Evolutionary conservation across 1,140 invertebrate genomes (phyloP).

Genomic region (Drosophila jambulina): DNA sequence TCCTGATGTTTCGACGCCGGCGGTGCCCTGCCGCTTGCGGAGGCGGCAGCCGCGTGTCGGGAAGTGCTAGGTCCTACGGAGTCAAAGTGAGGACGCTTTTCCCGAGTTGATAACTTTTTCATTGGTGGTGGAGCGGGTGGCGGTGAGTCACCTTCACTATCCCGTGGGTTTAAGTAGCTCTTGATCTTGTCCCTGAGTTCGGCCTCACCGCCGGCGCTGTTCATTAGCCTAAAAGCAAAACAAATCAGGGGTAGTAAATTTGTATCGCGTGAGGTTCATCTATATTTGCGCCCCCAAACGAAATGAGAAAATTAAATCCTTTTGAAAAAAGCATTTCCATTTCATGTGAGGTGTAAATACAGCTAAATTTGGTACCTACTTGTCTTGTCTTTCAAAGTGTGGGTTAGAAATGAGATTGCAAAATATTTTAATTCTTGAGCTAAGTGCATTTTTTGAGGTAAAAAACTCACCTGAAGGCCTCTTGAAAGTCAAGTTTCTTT

Average conservation of each 20-base stretch:
- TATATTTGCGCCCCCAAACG: not conserved
- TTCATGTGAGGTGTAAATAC: constrained; percentile 8
- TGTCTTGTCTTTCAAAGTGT: constrained; percentile 35
- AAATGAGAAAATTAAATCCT: not conserved
- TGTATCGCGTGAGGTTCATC: not conserved
- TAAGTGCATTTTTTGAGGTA: not conserved
- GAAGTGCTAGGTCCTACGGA: constrained; percentile 58
- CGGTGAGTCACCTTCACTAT: constrained; percentile 37
- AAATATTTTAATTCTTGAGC: constrained; percentile 1
- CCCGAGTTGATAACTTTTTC: constrained; percentile 7
- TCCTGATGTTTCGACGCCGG: constrained; percentile 43
- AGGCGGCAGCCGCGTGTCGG: constrained; percentile 42
- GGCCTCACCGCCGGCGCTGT: constrained; percentile 35
- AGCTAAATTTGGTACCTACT: constrained; percentile 36
- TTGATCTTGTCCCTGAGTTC: constrained; percentile 53
- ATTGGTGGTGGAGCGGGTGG: constrained; percentile 39
- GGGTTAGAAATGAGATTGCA: not conserved
- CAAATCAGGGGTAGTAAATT: constrained; percentile 1
- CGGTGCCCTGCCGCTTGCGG: constrained; percentile 14
- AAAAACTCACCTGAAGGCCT: constrained; percentile 88
- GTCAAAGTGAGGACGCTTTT: constrained; percentile 17
- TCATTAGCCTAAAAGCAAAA: constrained; percentile 61
- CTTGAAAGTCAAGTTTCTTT: constrained; percentile 88
- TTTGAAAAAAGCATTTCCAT: not conserved
- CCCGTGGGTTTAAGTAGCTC: constrained; percentile 36